These are phyloP conservation scores for Moxostoma hubbsi DNA, from an alignment of 2,797 vertebrate genomes.

Conservation along the genomic window DNA sequence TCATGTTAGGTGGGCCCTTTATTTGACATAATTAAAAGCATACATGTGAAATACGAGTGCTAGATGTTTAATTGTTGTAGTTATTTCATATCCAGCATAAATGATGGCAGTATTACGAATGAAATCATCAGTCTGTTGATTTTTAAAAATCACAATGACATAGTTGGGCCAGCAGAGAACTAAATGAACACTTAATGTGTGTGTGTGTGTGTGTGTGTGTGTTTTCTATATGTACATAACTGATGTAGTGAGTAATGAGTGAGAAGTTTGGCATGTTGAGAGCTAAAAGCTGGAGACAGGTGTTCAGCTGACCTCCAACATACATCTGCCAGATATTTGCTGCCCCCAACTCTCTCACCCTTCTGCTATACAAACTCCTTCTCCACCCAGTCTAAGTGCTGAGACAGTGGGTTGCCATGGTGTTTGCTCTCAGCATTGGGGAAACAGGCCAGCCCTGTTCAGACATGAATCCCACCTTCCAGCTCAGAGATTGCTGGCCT, in stretches of 20 bases:
- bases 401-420: slow-evolving; percentile 49
- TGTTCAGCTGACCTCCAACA: slow-evolving; percentile 49
- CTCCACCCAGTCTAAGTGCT: slow-evolving; percentile 33
- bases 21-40: slow-evolving; percentile 31
- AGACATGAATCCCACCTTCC: slow-evolving; percentile 41
- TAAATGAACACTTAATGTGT: slow-evolving; percentile 24
- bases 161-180: slow-evolving; percentile 24
- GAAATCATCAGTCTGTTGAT: slow-evolving; percentile 31
- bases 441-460: slow-evolving; percentile 42
- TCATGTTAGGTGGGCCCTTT: slow-evolving; percentile 26
- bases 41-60: slow-evolving; percentile 9
- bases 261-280: slow-evolving; percentile 17
- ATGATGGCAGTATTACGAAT: slow-evolving; percentile 31
- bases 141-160: slow-evolving; percentile 13
- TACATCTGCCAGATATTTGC: slow-evolving; percentile 34
- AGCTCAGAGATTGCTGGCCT: slow-evolving; percentile 46
- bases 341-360: slow-evolving; percentile 13
- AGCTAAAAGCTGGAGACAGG: slow-evolving; percentile 32
- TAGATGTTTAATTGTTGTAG: slow-evolving; percentile 25
- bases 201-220: no score
- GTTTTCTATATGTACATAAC: background rate
- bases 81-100: slow-evolving; percentile 16
- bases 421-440: slow-evolving; percentile 21
- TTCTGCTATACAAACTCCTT: slow-evolving; percentile 20
- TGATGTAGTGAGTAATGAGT: slow-evolving; percentile 44